Base-by-base conservation (phyloP, 2,888 invertebrate genomes). In the Vanessa cardui region DNA sequence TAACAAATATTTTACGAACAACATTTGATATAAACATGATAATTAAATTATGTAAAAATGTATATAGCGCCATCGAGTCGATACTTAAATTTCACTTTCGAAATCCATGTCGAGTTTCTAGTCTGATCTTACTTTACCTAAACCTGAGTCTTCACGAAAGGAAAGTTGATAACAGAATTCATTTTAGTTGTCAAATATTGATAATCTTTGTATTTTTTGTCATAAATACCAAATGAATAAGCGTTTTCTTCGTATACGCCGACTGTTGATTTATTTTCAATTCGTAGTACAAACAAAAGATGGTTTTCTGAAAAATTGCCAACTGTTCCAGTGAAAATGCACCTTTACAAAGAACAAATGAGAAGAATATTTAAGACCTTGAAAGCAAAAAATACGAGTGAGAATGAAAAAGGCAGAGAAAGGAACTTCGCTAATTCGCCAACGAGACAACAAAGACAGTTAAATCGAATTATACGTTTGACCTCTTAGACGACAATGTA, bases 381-480 rank as follows among this genome's bases (percentile, higher is more conserved):
- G 26, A 52, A 26, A 21, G 4, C 18, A 49, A 26, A 26, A 26
- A 15, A 39, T 31, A 39, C 18, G 39, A 56, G 31, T 54, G 52
- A 26, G 18, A 56, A 56, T 39, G 33, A 56, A 56, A 56, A 58
- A 58, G 46, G 21, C 58, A 58, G 49, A 62, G 60, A 66, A 68
- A 70, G 66, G 46, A 62, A 66, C 64, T 69, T 71, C 64, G 64
- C 63, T 72, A 72, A 74, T 76, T 77, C 72, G 68, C 70, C 60
- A 61, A 49, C 74, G 74, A 77, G 78, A 78, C 77, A 77, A 79
- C 79, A 78, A 78, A 78, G 74, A 67, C 62, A 58, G 18, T 49
- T 68, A 64, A 68, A 66, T 68, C 70, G 50, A 44, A 64, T 65
- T 62, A 68, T 64, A 65, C 64, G 64, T 66, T 64, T 68, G 72